These are phyloP conservation scores for Volucella zonaria DNA, from an alignment of 2,888 invertebrate genomes.

Conservation along the genomic window DNA sequence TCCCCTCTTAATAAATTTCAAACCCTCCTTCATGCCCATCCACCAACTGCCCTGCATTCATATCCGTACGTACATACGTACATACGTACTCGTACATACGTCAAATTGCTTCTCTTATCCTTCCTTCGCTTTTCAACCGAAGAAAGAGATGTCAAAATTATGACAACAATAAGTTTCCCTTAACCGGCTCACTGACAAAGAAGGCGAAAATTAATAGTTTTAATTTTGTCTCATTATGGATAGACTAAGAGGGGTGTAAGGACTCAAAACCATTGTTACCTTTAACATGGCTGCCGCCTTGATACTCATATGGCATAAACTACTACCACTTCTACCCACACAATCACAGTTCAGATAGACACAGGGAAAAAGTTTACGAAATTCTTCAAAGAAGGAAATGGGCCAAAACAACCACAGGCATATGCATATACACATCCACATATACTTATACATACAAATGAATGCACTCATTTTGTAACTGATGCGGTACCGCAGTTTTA, in stretches of 20 bases:
- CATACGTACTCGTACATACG: slow-evolving; percentile 33
- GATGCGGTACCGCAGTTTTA: slow-evolving; percentile 14
- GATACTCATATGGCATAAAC: slow-evolving; percentile 27
- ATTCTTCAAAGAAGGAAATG: slow-evolving; percentile 25
- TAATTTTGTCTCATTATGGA: slow-evolving; percentile 65
- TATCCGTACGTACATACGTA: neutral
- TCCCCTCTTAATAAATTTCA: slow-evolving; percentile 52
- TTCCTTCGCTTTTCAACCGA: slow-evolving; percentile 9
- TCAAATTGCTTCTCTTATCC: slow-evolving; percentile 46
- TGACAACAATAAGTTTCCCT: slow-evolving; percentile 65
- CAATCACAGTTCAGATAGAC: slow-evolving; percentile 48
- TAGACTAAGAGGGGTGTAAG: slow-evolving; percentile 26
- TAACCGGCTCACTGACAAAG: slow-evolving; percentile 13
- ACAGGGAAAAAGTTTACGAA: slow-evolving; percentile 31
- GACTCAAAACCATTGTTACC: slow-evolving; percentile 48
- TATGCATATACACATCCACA: no score
- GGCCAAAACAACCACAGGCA: slow-evolving; percentile 29
- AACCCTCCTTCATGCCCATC: neutral
- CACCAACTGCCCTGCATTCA: slow-evolving; percentile 22
- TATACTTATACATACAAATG: no score
- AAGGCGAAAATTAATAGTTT: slow-evolving; percentile 68
- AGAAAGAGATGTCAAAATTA: slow-evolving; percentile 36
- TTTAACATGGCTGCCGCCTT: slow-evolving; percentile 21
- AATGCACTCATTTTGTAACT: slow-evolving; percentile 23
- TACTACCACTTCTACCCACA: slow-evolving; percentile 23